A percentile compares a stretch with the other conserved stretches of the same genome.
phyloP scores from a whole-genome alignment of 2,113 vertebrate genomes.

The Calypte anna region DNA sequence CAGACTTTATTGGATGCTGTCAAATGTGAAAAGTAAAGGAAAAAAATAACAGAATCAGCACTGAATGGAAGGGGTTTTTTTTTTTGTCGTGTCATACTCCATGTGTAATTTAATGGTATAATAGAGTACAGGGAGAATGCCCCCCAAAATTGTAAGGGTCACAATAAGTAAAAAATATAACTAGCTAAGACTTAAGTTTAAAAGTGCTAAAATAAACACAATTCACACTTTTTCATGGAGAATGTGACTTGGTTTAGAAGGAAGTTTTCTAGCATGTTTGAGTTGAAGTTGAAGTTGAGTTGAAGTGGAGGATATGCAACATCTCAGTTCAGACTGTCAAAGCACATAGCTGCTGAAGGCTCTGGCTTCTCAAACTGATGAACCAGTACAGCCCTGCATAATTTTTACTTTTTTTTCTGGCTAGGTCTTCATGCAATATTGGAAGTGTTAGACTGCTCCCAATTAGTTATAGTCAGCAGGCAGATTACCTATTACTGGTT shows the following conservation, averaged over 20 bases:
- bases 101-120: not conserved
- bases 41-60: not conserved
- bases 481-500: not conserved
- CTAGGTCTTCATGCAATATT: not conserved
- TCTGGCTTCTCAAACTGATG: not conserved
- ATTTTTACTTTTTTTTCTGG: not conserved
- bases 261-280: not conserved
- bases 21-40: not conserved
- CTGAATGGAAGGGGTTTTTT: not conserved
- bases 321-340: not conserved
- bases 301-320: not conserved
- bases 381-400: not conserved
- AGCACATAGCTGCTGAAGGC: not conserved
- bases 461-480: not conserved
- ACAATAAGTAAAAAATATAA: not conserved
- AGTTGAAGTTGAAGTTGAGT: not conserved
- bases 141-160: not conserved
- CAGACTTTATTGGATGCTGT: not conserved
- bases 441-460: not conserved
- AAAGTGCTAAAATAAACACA: not conserved
- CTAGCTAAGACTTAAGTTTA: not conserved
- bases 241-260: not conserved
- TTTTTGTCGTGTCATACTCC: not conserved
- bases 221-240: not conserved
- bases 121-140: not conserved